These are phyloP conservation scores for Chamaea fasciata DNA, from an alignment of 2,113 vertebrate genomes.

Conservation along the genomic window DNA sequence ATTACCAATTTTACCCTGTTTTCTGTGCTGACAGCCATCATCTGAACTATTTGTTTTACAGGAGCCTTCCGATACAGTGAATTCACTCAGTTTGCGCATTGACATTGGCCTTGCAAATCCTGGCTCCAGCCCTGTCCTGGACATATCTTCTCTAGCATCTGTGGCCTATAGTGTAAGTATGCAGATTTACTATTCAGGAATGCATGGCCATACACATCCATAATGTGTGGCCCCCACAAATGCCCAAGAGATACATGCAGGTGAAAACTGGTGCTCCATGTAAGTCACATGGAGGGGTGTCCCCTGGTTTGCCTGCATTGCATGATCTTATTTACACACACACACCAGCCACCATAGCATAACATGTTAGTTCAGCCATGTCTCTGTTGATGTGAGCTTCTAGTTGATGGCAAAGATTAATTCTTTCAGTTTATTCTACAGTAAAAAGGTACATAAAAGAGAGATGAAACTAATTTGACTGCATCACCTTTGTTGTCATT, in stretches of 20 bases:
- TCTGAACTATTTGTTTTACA: conserved; percentile 40
- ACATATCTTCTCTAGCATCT: conserved; percentile 73
- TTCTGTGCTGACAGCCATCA: background rate
- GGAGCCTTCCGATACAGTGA: conserved; percentile 84
- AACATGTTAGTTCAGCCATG: background rate
- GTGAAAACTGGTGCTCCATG: background rate
- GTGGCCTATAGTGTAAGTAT: conserved; percentile 86
- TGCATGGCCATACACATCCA: background rate
- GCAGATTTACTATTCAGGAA: background rate
- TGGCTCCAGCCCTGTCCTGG: conserved; percentile 80
- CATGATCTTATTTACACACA: background rate
- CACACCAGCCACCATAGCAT: background rate
- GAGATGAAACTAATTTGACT: background rate
- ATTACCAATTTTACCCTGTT: background rate
- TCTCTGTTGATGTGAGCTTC: background rate
- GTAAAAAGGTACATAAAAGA: background rate
- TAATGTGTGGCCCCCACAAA: background rate
- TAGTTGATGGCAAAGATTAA: background rate
- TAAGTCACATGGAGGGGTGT: background rate
- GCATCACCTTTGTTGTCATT: background rate
- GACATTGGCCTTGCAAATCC: conserved; percentile 76
- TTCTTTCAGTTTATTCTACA: background rate
- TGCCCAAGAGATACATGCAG: background rate
- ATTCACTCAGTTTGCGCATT: conserved; percentile 80
- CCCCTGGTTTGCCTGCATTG: background rate